Conservation (phyloP, 2,888 invertebrate genomes). For the Phortica okadai region DNA sequence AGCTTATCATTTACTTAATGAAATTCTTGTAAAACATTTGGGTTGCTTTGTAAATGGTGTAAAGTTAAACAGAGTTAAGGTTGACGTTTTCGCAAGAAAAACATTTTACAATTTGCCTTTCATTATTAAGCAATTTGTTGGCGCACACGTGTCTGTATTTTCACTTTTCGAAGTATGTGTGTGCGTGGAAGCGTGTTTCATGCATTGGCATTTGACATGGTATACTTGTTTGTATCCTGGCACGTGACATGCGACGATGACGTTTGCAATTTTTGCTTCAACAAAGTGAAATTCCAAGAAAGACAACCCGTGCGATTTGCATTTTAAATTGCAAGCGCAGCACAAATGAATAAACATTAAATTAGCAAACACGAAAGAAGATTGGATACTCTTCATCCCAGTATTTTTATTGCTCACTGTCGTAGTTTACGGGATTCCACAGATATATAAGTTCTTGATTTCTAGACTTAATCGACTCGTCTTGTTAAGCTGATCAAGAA, state of each 20-base stretch:
- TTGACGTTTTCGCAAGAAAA: not conserved
- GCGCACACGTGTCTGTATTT: not conserved
- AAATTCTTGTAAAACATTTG: conserved; percentile 9
- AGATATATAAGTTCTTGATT: too few relatives aligned
- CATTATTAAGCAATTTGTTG: conserved; percentile 13
- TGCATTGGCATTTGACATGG: conserved; percentile 12
- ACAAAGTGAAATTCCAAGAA: too few relatives aligned
- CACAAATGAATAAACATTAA: conserved; percentile 41
- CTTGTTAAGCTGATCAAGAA: not conserved
- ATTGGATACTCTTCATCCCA: too few relatives aligned
- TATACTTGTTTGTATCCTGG: not conserved
- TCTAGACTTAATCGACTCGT: too few relatives aligned
- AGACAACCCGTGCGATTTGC: conserved; percentile 49
- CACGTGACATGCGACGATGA: not conserved
- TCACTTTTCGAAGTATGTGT: not conserved
- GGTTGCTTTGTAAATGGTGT: too few relatives aligned
- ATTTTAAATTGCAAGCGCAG: conserved; percentile 57
- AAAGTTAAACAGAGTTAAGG: not conserved
- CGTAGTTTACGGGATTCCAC: too few relatives aligned
- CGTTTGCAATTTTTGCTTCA: conserved; percentile 7
- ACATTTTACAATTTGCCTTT: conserved; percentile 16
- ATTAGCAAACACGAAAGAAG: conserved; percentile 26
- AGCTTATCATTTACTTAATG: conserved; percentile 15
- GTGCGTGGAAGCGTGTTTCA: not conserved
- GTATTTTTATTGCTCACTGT: too few relatives aligned